Evolutionary conservation across 2,113 vertebrate species (phyloP).

Genomic region (Zootoca vivipara): DNA sequence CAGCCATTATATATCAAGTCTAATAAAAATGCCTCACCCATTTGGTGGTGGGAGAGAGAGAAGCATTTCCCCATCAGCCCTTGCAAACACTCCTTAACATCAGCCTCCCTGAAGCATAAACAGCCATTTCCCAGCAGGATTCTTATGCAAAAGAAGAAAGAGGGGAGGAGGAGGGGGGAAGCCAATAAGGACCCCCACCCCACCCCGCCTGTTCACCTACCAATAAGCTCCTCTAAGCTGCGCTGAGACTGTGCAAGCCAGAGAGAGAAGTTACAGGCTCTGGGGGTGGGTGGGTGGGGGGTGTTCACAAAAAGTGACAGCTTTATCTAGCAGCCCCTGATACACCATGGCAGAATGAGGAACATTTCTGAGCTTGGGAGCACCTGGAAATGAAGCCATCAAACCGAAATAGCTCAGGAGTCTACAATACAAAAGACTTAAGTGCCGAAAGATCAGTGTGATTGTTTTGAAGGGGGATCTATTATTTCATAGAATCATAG

Average conservation of each 20-base stretch:
- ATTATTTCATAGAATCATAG: too few species aligned
- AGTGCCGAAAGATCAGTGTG: too few species aligned
- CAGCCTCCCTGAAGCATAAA: background rate
- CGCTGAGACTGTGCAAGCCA: background rate
- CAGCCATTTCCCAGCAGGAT: background rate
- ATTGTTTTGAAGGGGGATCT: too few species aligned
- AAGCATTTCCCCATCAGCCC: background rate
- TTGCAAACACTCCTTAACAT: background rate
- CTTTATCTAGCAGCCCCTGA: background rate
- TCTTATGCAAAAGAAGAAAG: background rate
- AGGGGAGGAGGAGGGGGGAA: too few species aligned
- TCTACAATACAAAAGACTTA: background rate
- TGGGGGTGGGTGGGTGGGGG: background rate
- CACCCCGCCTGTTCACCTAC: background rate
- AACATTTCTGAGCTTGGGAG: rapidly evolving
- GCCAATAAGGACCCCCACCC: background rate
- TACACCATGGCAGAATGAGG: rapidly evolving
- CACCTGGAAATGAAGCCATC: too few species aligned
- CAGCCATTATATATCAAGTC: background rate
- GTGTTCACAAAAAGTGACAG: background rate
- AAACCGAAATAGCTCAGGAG: background rate
- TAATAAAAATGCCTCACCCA: background rate
- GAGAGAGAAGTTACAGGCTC: background rate
- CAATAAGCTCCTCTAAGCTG: background rate
- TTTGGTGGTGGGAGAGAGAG: too few species aligned